Base-by-base conservation (phyloP, 2,797 vertebrate species). In the Cirrhinus molitorella region DNA sequence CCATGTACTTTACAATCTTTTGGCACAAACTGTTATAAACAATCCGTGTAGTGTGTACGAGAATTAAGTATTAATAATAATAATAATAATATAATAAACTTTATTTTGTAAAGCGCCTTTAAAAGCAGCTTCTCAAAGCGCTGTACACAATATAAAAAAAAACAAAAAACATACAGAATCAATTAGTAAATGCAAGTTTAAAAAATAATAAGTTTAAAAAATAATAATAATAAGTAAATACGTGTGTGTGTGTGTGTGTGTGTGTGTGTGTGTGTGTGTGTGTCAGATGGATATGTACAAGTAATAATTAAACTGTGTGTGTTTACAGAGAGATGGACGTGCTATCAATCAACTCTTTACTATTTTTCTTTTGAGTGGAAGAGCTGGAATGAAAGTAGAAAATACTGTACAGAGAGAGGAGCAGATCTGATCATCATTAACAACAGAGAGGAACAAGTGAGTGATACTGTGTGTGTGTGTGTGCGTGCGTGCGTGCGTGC, bases 401-500 rank as follows among this genome's bases (percentile, higher is more conserved):
- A 4, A 12, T 71, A 49, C 23, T 71, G 45, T 51, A 72, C 4
- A 49, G 68, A 72, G 10, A 51, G 9, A 72, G 45, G 45, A 51
- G 68, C 45, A 19, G 25, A 72, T 72, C 68, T 72, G 68, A 7
- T 72, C 68, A 31, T 49, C 68, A 72, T 51, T 19, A 72, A 72
- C 45, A 72, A 31, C 25, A 72, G 0, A 31, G 14, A 6, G 4
- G 23, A 71, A 49, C 68, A 28, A 71, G 67, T 70, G 40, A 70
- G 43, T 70, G 37, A 59, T 59, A 59, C 10, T 23, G 12, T 59
- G 23, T 25, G 23, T 25, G 37, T 37, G 37, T 37, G 37, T 28
- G 57, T 61, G 23, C 34, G 63, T 66, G 63, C n/a, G 37, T 68
- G 37, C 23, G 37, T 34, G 7, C 8, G 31, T 34, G 31, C 4